These are phyloP conservation scores for Poeciliopsis retropinna DNA, from an alignment of 2,113 vertebrate species.

Conservation along the genomic window DNA sequence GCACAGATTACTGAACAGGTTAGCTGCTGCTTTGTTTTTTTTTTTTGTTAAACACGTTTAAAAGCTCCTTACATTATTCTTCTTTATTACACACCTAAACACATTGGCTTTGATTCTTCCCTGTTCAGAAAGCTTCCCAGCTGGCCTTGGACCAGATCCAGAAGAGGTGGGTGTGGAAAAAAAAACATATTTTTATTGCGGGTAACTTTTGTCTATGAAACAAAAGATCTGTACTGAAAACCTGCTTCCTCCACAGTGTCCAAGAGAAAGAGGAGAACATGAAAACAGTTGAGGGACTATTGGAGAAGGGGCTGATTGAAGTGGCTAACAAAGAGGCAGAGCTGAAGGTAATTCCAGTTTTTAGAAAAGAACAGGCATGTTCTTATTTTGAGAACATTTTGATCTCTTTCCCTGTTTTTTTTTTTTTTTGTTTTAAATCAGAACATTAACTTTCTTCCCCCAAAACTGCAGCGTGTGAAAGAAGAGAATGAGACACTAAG, in stretches of 20 bases:
- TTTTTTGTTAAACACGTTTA: background rate
- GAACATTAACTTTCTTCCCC: conserved; percentile 4
- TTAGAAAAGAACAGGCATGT: background rate
- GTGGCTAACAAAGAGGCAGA: conserved; percentile 96
- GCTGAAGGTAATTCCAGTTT: conserved; percentile 81
- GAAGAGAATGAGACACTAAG: conserved; percentile 84
- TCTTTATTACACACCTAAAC: conserved; percentile 13
- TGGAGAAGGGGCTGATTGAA: conserved; percentile 93
- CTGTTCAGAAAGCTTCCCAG: conserved; percentile 71
- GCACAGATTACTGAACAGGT: conserved; percentile 92
- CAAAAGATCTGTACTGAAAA: background rate
- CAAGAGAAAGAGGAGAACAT: conserved; percentile 93
- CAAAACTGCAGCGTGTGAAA: conserved; percentile 79
- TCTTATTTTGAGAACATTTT: conserved; percentile 8
- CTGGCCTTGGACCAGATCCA: conserved; percentile 78
- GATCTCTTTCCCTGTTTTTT: background rate
- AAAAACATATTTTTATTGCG: conserved; percentile 10
- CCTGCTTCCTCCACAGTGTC: conserved; percentile 67
- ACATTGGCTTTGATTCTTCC: conserved; percentile 20
- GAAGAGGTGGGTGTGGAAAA: conserved; percentile 70
- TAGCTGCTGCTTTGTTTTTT: background rate
- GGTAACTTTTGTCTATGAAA: background rate
- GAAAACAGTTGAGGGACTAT: conserved; percentile 90
- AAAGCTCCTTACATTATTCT: background rate
- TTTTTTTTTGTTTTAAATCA: background rate